Percentiles rank a stretch among this genome's conserved stretches.
Evolutionary conservation across 2,888 invertebrate species (phyloP).

Genomic region (Sesamia inferens): DNA sequence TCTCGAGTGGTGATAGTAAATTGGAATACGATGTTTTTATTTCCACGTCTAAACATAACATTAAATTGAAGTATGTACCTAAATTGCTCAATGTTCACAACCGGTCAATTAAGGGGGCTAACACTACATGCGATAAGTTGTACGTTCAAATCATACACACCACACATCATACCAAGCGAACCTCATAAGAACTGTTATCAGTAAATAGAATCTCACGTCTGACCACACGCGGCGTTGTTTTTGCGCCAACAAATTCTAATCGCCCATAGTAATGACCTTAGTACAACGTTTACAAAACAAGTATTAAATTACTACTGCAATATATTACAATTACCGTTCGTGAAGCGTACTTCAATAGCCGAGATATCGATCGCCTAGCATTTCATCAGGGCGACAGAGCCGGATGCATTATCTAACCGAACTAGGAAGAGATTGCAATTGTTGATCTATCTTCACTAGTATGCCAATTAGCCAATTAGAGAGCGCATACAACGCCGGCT

Average conservation of each 20-base stretch:
- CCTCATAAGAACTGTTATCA: constrained; percentile 72
- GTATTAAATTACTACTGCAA: constrained; percentile 69
- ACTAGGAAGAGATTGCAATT: constrained; percentile 86
- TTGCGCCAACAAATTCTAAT: constrained; percentile 76
- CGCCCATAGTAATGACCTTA: constrained; percentile 70
- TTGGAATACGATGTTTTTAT: constrained; percentile 31
- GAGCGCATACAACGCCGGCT: constrained; percentile 80
- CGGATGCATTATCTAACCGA: constrained; percentile 80
- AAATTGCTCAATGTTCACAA: constrained; percentile 58
- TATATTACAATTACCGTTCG: constrained; percentile 78
- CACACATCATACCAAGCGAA: constrained; percentile 68
- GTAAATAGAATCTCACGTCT: constrained; percentile 68
- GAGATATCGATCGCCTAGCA: constrained; percentile 84
- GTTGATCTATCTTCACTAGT: constrained; percentile 84
- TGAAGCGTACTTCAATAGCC: constrained; percentile 84
- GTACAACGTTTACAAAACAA: constrained; percentile 69
- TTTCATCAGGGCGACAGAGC: constrained; percentile 84
- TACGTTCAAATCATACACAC: constrained; percentile 69
- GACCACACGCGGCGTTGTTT: constrained; percentile 79
- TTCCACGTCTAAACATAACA: constrained; percentile 13
- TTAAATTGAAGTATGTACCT: constrained; percentile 48
- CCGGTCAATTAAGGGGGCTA: constrained; percentile 57
- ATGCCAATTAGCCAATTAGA: constrained; percentile 90
- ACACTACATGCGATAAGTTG: constrained; percentile 67
- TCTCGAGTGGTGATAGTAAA: constrained; percentile 22